phyloP scores from a whole-genome alignment of 1,140 invertebrate genomes.

The Bombus haemorrhoidalis region DNA sequence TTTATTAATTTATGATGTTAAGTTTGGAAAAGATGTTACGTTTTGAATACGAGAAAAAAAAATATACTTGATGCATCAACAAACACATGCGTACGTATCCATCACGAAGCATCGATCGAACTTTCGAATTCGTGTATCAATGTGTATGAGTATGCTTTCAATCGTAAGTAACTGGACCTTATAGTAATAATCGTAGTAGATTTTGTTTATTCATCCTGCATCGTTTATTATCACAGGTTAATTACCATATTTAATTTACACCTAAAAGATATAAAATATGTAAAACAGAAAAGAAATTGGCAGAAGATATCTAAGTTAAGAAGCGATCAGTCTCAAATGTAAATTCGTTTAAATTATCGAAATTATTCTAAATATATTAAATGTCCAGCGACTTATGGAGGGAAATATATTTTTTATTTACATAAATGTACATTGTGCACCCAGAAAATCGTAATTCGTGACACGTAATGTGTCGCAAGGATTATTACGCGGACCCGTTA shows the following conservation, averaged over 20 bases:
- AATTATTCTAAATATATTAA: background rate
- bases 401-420: no score
- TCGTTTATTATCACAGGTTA: no score
- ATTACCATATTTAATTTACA: no score
- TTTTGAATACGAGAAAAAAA: conserved; percentile 65
- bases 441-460: background rate
- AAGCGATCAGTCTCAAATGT: no score
- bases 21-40: conserved; percentile 74
- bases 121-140: conserved; percentile 27
- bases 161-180: background rate
- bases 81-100: conserved; percentile 70
- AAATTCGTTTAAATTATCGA: no score
- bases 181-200: background rate
- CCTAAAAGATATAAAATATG: no score
- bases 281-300: no score
- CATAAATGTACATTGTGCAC: background rate
- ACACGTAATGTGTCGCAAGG: background rate
- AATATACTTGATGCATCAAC: conserved; percentile 70
- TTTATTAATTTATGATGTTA: conserved; percentile 79
- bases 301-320: no score
- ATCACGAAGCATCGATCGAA: conserved; percentile 37
- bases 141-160: background rate
- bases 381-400: background rate
- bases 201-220: background rate
- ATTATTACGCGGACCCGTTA: conserved; percentile 43